Conservation (phyloP, 2,113 vertebrate genomes). For the Mirounga angustirostris region DNA sequence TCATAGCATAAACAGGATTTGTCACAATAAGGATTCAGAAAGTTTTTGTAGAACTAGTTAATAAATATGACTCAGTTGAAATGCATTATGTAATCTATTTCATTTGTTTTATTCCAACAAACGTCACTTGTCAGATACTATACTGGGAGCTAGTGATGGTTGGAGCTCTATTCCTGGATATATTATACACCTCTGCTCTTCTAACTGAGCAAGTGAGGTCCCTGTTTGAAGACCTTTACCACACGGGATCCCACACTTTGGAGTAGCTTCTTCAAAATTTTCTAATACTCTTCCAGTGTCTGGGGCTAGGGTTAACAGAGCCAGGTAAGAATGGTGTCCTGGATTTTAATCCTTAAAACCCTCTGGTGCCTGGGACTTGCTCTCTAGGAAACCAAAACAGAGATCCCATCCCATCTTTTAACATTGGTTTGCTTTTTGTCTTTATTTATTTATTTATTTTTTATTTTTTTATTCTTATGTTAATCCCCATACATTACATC, state of each 20-base stretch:
- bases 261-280: not conserved
- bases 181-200: not conserved
- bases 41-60: not conserved
- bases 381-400: not conserved
- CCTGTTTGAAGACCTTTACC: not conserved
- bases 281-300: not conserved
- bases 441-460: too few species aligned
- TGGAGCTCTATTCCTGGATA: not conserved
- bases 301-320: fast-evolving
- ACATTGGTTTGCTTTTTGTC: not conserved
- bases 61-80: not conserved
- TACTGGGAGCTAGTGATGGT: not conserved
- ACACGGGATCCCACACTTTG: not conserved
- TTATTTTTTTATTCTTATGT: too few species aligned
- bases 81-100: not conserved
- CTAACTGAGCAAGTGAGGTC: not conserved
- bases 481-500: too few species aligned
- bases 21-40: not conserved
- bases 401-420: not conserved
- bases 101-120: not conserved
- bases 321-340: not conserved
- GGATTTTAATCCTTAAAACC: not conserved
- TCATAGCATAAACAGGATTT: not conserved
- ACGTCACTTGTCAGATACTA: not conserved
- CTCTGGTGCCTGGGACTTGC: not conserved